Conservation (phyloP, 2,113 vertebrate species). For the Lota lota region DNA sequence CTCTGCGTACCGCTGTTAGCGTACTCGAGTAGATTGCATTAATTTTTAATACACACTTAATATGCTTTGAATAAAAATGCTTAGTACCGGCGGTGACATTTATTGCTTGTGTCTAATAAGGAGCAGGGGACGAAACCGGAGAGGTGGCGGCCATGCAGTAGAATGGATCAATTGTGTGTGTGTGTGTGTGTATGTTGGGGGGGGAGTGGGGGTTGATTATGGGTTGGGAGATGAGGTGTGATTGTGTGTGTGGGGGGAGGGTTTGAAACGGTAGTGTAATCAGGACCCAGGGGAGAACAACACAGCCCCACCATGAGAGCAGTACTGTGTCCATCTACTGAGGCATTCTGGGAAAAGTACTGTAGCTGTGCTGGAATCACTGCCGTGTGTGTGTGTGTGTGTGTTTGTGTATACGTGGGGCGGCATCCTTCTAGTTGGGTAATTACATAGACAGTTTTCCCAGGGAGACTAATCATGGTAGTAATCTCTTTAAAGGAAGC, state of each 20-base stretch:
- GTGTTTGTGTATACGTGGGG: conserved; percentile 7
- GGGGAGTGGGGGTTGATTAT: conserved; percentile 19
- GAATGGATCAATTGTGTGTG: conserved; percentile 35
- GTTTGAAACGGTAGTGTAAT: conserved; percentile 45
- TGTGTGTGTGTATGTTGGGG: not conserved
- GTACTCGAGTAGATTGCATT: conserved; percentile 34
- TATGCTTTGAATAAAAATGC: conserved; percentile 33
- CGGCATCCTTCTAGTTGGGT: conserved; percentile 53
- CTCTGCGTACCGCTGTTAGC: conserved; percentile 48
- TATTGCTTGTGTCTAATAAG: conserved; percentile 30
- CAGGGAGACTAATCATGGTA: conserved; percentile 71
- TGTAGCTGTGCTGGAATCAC: conserved; percentile 31
- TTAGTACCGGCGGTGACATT: conserved; percentile 12
- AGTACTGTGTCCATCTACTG: conserved; percentile 6
- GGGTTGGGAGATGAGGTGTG: not conserved
- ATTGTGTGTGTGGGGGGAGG: not conserved
- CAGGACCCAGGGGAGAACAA: conserved; percentile 46
- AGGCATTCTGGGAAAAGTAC: not conserved
- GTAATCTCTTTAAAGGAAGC: conserved; percentile 75
- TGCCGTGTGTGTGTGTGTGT: conserved; percentile 12
- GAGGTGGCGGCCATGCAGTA: not conserved
- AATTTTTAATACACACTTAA: conserved; percentile 39
- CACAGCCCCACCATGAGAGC: conserved; percentile 17
- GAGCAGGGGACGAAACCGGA: conserved; percentile 7
- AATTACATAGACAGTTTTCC: conserved; percentile 71